Evolutionary conservation across 2,888 invertebrate species (phyloP).

Genomic region (Sycophila texana): DNA sequence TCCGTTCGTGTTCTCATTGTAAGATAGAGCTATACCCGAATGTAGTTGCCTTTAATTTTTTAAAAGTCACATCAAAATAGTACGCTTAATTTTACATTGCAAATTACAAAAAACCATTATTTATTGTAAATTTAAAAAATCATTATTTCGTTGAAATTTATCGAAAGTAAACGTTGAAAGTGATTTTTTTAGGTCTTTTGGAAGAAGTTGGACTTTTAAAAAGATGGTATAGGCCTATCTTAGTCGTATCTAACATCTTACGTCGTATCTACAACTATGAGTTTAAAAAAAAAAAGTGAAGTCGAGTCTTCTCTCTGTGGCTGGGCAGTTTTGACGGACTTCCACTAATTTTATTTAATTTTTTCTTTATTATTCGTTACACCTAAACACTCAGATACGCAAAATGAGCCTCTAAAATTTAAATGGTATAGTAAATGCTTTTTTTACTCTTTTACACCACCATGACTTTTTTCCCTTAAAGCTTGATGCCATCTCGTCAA

Average conservation of each 20-base stretch:
- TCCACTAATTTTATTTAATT: slow-evolving; percentile 20
- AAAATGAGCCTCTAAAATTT: slow-evolving; percentile 28
- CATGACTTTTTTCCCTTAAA: slow-evolving; percentile 1
- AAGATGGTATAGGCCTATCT: slow-evolving; percentile 26
- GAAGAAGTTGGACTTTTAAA: slow-evolving; percentile 13
- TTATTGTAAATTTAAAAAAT: neutral
- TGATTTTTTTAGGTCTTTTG: neutral
- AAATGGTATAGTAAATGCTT: neutral
- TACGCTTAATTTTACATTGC: neutral
- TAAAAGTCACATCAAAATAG: slow-evolving; percentile 17
- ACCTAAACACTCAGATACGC: slow-evolving; percentile 44
- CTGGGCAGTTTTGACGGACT: slow-evolving; percentile 43
- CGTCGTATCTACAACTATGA: slow-evolving; percentile 22
- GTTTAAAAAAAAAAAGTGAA: slow-evolving; percentile 32
- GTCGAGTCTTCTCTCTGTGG: slow-evolving; percentile 20
- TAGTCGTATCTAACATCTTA: slow-evolving; percentile 2
- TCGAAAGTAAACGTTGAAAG: neutral
- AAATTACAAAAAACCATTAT: neutral
- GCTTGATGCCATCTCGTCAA: neutral
- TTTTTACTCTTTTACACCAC: neutral
- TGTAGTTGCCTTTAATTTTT: neutral
- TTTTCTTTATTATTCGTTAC: slow-evolving; percentile 23
- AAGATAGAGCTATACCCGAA: slow-evolving; percentile 34
- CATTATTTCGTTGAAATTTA: neutral
- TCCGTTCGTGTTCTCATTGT: neutral